phyloP scores from a whole-genome alignment of 2,113 vertebrate genomes.

The Protobothrops flavoviridis region DNA sequence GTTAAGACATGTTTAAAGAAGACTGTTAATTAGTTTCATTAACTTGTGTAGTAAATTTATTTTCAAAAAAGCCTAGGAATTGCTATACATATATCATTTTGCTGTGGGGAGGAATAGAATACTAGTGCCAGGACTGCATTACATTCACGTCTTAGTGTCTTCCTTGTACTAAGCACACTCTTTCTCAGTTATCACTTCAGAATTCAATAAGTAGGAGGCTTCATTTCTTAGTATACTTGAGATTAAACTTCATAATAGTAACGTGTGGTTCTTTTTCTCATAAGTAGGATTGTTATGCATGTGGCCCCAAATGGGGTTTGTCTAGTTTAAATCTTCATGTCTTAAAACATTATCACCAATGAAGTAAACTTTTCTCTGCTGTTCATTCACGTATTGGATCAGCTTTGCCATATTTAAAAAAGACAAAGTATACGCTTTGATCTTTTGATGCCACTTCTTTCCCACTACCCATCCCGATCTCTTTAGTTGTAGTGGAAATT shows the following conservation, averaged over 20 bases:
- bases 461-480: not conserved
- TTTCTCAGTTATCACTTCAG: not conserved
- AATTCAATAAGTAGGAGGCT: not conserved
- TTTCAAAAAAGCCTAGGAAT: not conserved
- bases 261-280: not conserved
- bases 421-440: not conserved
- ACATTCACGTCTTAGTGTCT: not conserved
- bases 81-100: not conserved
- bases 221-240: not conserved
- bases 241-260: not conserved
- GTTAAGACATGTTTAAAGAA: conserved; percentile 17
- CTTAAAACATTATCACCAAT: not conserved
- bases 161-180: not conserved
- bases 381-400: not conserved
- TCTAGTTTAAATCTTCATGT: not conserved
- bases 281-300: not conserved
- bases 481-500: not conserved
- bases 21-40: conserved; percentile 9
- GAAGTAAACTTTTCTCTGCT: not conserved
- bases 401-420: not conserved
- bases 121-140: not conserved
- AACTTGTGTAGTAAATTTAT: not conserved
- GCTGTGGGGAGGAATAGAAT: not conserved
- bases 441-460: not conserved
- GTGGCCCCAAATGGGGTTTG: not conserved